These are phyloP conservation scores for Trachelipus rathkii DNA, from an alignment of 1,140 invertebrate genomes.

Conservation along the genomic window DNA sequence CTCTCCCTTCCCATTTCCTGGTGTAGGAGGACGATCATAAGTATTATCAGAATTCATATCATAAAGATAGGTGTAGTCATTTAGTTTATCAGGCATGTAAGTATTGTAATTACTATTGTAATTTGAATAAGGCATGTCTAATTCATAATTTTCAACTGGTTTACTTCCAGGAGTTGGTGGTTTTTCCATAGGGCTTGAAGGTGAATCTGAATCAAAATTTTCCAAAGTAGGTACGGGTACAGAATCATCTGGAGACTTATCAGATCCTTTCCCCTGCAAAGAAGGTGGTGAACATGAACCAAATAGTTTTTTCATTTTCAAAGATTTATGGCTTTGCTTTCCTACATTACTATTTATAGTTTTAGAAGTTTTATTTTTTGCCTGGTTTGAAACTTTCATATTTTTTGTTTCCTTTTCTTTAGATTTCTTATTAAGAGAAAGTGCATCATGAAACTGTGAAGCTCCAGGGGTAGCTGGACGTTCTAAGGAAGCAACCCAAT, in stretches of 20 bases:
- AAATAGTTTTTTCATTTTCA: neutral
- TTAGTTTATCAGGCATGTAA: neutral
- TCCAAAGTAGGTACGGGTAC: neutral
- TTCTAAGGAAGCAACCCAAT: neutral
- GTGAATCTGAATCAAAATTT: conserved; percentile 5
- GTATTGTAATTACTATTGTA: neutral
- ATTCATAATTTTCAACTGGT: neutral
- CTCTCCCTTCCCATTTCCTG: neutral
- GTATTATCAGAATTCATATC: neutral
- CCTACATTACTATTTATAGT: neutral
- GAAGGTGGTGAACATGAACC: neutral
- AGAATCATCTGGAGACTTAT: neutral
- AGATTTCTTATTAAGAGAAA: neutral
- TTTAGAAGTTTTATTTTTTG: neutral
- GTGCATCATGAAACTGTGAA: neutral
- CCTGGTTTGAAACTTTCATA: neutral
- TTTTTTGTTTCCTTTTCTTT: neutral
- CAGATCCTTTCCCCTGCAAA: neutral
- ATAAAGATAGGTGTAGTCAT: neutral
- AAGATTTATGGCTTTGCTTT: neutral
- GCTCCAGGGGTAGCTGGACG: neutral
- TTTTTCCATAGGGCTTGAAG: neutral
- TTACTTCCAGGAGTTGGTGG: neutral
- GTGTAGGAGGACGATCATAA: neutral
- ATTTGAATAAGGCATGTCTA: neutral